These are phyloP conservation scores for Bostrychus sinensis DNA, from an alignment of 2,113 vertebrate species.

Conservation along the genomic window DNA sequence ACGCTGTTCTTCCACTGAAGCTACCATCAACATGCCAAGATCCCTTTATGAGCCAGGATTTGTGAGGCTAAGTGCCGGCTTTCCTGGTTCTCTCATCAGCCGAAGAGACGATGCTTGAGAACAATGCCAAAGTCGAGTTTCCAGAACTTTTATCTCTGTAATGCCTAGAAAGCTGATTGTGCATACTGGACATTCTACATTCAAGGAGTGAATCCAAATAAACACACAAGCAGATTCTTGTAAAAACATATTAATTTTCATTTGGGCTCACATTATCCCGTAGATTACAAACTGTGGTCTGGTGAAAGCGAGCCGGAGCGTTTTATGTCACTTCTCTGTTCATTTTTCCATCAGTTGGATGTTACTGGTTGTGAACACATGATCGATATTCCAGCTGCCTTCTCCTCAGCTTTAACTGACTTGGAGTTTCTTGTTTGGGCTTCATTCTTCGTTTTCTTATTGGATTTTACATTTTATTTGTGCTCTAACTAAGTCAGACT, in stretches of 20 bases:
- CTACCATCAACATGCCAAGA: conserved; percentile 43
- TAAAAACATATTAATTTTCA: background rate
- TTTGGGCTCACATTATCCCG: background rate
- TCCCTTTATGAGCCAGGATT: conserved; percentile 27
- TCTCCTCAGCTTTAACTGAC: conserved; percentile 39
- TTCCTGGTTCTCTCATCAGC: conserved; percentile 73
- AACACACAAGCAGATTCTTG: conserved; percentile 21
- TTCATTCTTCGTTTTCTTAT: conserved; percentile 10
- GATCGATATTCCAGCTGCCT: conserved; percentile 68
- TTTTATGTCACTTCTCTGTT: conserved; percentile 51
- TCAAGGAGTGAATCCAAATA: conserved; percentile 17
- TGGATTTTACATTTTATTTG: conserved; percentile 32
- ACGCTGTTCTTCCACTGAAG: conserved; percentile 18
- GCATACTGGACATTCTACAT: conserved; percentile 12
- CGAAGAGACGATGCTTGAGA: conserved; percentile 46
- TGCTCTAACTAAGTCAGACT: background rate
- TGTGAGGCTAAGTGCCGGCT: conserved; percentile 38
- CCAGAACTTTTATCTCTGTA: conserved; percentile 26
- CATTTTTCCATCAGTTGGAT: conserved; percentile 66
- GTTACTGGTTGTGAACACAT: conserved; percentile 65
- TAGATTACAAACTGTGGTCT: conserved; percentile 25
- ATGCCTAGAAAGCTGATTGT: conserved; percentile 15
- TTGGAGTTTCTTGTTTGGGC: conserved; percentile 29
- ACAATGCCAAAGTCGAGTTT: conserved; percentile 32
- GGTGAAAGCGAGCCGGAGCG: conserved; percentile 58